Evolutionary conservation across 2,797 vertebrate genomes (phyloP).

Genomic region (Diceros bicornis): DNA sequence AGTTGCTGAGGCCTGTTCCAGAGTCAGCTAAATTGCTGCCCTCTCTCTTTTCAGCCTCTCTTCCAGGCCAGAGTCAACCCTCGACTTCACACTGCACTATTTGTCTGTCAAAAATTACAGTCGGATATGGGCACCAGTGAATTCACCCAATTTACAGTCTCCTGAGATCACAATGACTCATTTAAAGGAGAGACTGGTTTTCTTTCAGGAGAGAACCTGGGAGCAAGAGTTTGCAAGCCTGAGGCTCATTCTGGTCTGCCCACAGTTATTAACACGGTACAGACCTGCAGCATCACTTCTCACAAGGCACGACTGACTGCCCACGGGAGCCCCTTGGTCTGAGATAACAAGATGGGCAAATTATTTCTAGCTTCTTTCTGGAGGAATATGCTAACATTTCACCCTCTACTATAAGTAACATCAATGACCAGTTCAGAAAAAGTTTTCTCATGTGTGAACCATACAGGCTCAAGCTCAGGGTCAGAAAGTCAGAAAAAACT

Average conservation of each 20-base stretch:
- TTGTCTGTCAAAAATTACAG: slow-evolving; percentile 54
- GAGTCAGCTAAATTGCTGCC: slow-evolving; percentile 23
- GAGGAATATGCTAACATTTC: not conserved
- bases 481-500: not conserved
- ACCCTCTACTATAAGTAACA: not conserved
- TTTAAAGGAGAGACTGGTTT: not conserved
- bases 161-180: not conserved
- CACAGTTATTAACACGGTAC: not conserved
- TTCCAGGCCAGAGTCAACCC: slow-evolving; percentile 53
- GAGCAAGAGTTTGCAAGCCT: not conserved
- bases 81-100: not conserved
- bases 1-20: not conserved
- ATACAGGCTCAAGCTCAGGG: not conserved
- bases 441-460: not conserved
- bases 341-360: not conserved
- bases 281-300: not conserved
- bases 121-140: not conserved
- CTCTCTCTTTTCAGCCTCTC: not conserved
- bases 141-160: slow-evolving; percentile 1
- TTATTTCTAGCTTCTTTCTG: not conserved
- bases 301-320: not conserved
- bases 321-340: not conserved
- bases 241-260: not conserved
- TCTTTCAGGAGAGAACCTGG: not conserved
- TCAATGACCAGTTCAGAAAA: not conserved